Conservation (phyloP, 2,113 vertebrate species). For the Varanus komodoensis region DNA sequence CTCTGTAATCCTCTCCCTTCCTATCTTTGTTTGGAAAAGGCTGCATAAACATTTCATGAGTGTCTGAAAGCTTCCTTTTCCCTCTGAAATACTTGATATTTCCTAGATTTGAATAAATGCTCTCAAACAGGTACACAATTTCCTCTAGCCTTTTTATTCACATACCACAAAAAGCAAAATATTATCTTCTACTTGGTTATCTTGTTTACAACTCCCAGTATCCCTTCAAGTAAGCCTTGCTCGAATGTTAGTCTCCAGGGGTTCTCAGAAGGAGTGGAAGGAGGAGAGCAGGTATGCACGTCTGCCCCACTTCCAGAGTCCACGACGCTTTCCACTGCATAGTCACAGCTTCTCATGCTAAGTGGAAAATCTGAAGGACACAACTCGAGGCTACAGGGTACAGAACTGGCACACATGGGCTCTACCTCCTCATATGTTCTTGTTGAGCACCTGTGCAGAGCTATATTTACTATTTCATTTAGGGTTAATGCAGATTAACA, state of each 20-base stretch:
- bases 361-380: background rate
- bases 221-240: background rate
- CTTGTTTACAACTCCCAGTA: slow-evolving; percentile 31
- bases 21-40: background rate
- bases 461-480: background rate
- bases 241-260: background rate
- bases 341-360: background rate
- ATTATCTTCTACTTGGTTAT: slow-evolving; percentile 35
- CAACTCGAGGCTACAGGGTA: background rate
- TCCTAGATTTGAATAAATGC: background rate
- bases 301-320: background rate
- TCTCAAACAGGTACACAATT: background rate
- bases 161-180: slow-evolving; percentile 63
- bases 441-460: background rate
- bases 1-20: too few species aligned
- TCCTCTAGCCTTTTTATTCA: slow-evolving; percentile 47
- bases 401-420: background rate
- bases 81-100: background rate
- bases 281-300: background rate
- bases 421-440: background rate
- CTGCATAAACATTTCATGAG: background rate
- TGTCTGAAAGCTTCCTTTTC: background rate
- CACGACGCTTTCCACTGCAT: too few species aligned
- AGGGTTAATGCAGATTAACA: background rate
- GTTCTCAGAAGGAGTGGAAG: background rate